Evolutionary conservation across 2,113 vertebrate species (phyloP), one percentile per base, ranked within the genome.

Genomic region (Calcarius ornatus): DNA sequence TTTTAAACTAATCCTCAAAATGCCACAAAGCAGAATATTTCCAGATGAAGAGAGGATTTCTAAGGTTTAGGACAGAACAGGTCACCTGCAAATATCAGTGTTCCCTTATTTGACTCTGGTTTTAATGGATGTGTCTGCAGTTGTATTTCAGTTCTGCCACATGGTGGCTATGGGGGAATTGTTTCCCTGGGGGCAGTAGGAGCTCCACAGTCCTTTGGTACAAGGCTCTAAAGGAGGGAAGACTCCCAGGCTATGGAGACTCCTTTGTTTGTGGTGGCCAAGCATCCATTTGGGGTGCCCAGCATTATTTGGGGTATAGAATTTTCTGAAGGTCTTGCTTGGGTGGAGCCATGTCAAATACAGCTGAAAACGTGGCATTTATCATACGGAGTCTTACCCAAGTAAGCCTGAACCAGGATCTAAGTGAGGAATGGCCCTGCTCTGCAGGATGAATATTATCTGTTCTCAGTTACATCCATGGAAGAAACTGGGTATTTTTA

Each of bases 1-100:
- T 87, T 91, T 85, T 73, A 75, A 80, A 64, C 43, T 56, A 33
- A 28, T 86, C n/a, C 19, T 81, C 24, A 88, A 51, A 83, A 81
- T 75, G 20, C 11, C 19, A 51, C 6, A 24, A 38, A 72, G 14
- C 28, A 69, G 51, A 59, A 5, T n/a, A 56, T 73, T 82, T 91
- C 75, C n/a, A 71, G 56, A 73, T 47, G 24, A 88, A 92, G 56
- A 79, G 25, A 43, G 4, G 23, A 54, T 94, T 95, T 91, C 25
- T 71, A 31, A 71, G 43, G 22, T 63, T 50, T 80, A 23, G 37
- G 63, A 37, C 37, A 76, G 40, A 87, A 47, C 13, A 50, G 38
- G 13, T 63, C 47, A 75, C 17, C 14, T 80, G 71, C 27, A 88
- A 57, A 61, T 68, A 83, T 22, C 43, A 14, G 16, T 5, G 14